phyloP scores from a whole-genome alignment of 2,113 vertebrate species.

The Xenus cinereus region DNA sequence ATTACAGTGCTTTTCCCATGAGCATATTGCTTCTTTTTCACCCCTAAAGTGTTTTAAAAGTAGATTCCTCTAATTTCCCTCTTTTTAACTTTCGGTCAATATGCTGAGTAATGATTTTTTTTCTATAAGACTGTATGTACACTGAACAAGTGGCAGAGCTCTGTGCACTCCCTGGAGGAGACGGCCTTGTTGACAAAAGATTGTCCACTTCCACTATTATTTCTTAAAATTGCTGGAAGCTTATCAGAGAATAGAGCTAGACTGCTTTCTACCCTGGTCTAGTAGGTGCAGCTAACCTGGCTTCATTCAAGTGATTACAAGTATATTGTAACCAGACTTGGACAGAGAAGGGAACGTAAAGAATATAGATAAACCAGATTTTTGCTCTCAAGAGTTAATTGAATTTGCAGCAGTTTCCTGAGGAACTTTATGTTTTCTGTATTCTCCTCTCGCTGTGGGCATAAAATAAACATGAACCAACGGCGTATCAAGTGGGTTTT shows the following conservation, averaged over 20 bases:
- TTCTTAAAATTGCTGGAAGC: not conserved
- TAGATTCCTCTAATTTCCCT: not conserved
- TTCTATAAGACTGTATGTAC: not conserved
- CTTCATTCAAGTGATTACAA: not conserved
- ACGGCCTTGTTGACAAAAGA: not conserved
- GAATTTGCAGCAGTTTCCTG: not conserved
- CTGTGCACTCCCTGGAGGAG: not conserved
- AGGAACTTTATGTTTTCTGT: not conserved
- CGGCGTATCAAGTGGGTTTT: not conserved
- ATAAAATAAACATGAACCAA: slow-evolving; percentile 11
- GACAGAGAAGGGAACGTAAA: not conserved
- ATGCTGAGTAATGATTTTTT: not conserved
- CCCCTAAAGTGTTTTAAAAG: not conserved
- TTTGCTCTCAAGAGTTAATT: not conserved
- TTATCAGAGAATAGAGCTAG: not conserved
- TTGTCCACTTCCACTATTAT: not conserved
- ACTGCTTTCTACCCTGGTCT: not conserved
- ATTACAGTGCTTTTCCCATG: not conserved
- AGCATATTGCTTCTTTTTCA: not conserved
- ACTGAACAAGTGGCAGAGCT: not conserved
- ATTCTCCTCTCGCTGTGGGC: not conserved
- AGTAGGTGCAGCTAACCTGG: not conserved
- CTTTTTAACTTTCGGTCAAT: not conserved
- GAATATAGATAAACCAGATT: not conserved
- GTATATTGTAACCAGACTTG: not conserved